A percentile compares a stretch with the other conserved stretches of the same genome.
Evolutionary conservation across 1,140 invertebrate species (phyloP).

Genomic region (Samia ricini): DNA sequence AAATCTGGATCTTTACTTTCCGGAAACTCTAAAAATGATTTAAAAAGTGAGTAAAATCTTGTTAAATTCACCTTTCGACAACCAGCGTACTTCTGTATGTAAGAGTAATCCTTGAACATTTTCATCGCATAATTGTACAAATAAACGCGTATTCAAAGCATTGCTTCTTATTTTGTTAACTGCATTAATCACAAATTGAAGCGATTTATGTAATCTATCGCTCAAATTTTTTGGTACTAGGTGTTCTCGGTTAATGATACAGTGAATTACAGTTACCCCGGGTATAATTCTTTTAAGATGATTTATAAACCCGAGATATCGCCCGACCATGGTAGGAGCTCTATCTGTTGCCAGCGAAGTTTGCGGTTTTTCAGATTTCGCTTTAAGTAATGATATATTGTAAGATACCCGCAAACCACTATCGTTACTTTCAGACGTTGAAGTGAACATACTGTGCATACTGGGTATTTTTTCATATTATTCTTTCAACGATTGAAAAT

Average conservation of each 20-base stretch:
- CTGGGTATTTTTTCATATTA: constrained; percentile 21
- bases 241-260: constrained; percentile 45
- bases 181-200: constrained; percentile 26
- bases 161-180: constrained; percentile 16
- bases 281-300: no score
- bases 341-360: no score
- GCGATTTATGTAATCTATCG: constrained; percentile 23
- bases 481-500: background rate
- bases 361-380: no score
- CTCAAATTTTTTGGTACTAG: constrained; percentile 42
- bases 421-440: constrained; percentile 35
- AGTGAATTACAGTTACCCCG: constrained; percentile 47
- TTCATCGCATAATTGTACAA: background rate
- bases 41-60: no score
- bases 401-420: constrained; percentile 57
- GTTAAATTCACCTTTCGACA: no score
- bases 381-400: constrained; percentile 32
- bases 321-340: no score
- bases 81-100: no score
- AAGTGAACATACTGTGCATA: constrained; percentile 18
- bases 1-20: no score
- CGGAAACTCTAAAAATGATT: no score
- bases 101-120: no score
- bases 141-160: constrained; percentile 8
- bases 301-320: no score